Conservation (phyloP, 1,140 invertebrate genomes). For the Thaumetopoea pityocampa region DNA sequence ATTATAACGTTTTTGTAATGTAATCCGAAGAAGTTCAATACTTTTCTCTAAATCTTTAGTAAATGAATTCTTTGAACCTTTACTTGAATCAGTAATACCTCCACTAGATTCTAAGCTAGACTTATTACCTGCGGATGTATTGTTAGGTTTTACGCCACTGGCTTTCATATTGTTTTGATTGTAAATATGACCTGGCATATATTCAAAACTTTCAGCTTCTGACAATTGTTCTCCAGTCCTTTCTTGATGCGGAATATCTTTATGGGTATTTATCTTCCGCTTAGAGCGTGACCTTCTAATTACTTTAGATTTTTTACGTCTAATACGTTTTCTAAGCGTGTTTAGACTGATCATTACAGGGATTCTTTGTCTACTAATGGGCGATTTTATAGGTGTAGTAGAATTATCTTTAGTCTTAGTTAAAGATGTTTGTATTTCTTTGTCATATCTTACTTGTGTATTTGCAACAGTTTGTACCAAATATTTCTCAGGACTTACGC, state of each 20-base stretch:
- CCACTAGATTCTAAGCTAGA: constrained; percentile 65
- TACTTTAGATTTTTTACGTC: constrained; percentile 36
- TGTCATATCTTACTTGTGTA: constrained; percentile 41
- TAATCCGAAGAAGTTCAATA: constrained; percentile 47
- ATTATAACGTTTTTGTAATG: constrained; percentile 42
- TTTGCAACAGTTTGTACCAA: constrained; percentile 26
- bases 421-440: constrained; percentile 65
- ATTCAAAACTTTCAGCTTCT: constrained; percentile 73
- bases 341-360: constrained; percentile 55
- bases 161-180: constrained; percentile 53
- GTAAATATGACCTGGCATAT: constrained; percentile 71
- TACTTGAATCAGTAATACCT: constrained; percentile 58
- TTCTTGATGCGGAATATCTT: constrained; percentile 30
- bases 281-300: constrained; percentile 32
- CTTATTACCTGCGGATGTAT: constrained; percentile 48
- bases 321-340: constrained; percentile 42
- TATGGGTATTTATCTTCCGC: constrained; percentile 24
- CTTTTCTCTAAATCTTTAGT: constrained; percentile 64
- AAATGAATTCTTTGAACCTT: constrained; percentile 52
- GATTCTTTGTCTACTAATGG: constrained; percentile 27
- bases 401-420: constrained; percentile 32
- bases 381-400: constrained; percentile 8
- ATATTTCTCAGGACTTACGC: constrained; percentile 44
- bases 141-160: constrained; percentile 22
- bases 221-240: constrained; percentile 57